Evolutionary conservation across 2,797 vertebrate species (phyloP), one percentile per base, ranked within the genome.

Genomic region (Phoeniculus purpureus): DNA sequence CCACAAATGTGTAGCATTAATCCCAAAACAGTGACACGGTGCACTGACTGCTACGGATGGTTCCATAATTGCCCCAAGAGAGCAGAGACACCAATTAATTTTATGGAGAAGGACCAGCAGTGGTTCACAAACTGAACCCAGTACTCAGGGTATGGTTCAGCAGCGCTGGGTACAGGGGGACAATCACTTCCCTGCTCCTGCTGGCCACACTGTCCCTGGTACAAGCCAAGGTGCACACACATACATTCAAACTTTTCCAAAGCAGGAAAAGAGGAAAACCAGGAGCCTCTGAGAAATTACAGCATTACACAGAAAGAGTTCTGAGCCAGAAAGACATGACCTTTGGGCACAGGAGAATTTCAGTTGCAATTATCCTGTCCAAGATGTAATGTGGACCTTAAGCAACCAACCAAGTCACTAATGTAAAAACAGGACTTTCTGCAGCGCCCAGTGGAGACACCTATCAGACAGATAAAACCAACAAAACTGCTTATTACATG

Each of bases 381-480:
- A 73, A 78, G 56, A 78, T 10, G 59, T 55, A 67, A 74, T 25
- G 45, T n/a, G 29, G 47, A 76, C 81, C 89, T 89, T 78, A 92
- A 87, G 72, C 31, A 78, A 60, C 32, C 84, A 86, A 84, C 43
- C 78, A 93, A 90, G 77, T 52, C 31, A 80, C 61, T 78, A 52
- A 60, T 82, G 71, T 64, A 34, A 88, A 78, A 89, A 31, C 4
- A 76, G 55, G 67, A 83, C 37, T 83, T 90, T 83, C 60, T 73
- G 52, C 73, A 67, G 45, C 56, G 48, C 45, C 37, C 32, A 52
- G 10, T 26, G 66, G 90, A 93, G 65, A 94, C 92, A 77, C n/a
- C 16, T 73, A 88, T 87, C 83, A 78, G 66, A 85, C 78, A 87
- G 73, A 90, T 90, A 89, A 94, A 89, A 43, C 7, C 4, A 79